These are phyloP conservation scores for Hydrophis major DNA, from an alignment of 2,797 vertebrate genomes.

Conservation along the genomic window DNA sequence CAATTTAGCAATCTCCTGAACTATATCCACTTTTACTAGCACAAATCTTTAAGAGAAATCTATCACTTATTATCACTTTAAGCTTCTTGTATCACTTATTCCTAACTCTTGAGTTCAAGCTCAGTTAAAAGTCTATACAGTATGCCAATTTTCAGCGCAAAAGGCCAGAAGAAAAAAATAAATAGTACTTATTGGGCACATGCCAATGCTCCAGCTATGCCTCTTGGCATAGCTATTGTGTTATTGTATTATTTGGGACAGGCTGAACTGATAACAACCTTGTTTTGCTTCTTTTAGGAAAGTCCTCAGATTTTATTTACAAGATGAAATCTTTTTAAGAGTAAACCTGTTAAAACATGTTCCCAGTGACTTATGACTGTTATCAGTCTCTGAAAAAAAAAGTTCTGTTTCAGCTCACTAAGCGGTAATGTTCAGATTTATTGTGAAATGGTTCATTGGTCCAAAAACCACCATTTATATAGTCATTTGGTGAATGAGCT, in stretches of 20 bases:
- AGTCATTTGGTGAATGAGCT: background rate
- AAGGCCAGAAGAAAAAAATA: background rate
- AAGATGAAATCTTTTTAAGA: conserved; percentile 48
- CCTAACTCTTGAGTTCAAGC: conserved; percentile 26
- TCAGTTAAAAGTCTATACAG: conserved; percentile 28
- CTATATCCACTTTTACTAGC: background rate
- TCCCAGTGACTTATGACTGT: conserved; percentile 28
- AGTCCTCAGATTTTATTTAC: conserved; percentile 37
- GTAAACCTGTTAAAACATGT: conserved; percentile 35
- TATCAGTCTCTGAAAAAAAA: conserved; percentile 12
- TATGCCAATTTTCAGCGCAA: conserved; percentile 29
- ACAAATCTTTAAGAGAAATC: conserved; percentile 3
- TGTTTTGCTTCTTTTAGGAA: conserved; percentile 36
- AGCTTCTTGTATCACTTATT: conserved; percentile 7
- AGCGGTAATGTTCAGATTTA: conserved; percentile 32
- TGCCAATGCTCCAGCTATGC: background rate
- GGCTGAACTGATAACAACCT: conserved; percentile 19
- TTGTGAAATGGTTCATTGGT: background rate
- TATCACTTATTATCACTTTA: too few relatives aligned
- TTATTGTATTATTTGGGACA: conserved; percentile 11
- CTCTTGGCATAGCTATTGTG: background rate
- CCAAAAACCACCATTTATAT: background rate
- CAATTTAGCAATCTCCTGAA: conserved; percentile 11
- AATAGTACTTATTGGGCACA: background rate
- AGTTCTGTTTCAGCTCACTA: conserved; percentile 4